Conservation (phyloP, 2,888 invertebrate genomes). For the Cosmorhoe ocellata region DNA sequence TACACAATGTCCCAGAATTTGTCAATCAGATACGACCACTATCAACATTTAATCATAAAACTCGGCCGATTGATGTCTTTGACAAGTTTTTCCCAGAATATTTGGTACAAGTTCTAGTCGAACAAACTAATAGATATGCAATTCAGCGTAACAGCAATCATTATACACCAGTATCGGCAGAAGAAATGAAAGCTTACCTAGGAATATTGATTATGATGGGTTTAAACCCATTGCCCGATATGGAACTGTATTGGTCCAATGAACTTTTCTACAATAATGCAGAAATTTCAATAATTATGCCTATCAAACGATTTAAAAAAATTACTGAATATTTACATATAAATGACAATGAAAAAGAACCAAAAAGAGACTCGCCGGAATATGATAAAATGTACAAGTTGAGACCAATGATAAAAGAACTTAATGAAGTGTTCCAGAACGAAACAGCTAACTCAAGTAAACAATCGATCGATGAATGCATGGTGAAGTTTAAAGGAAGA, state of each 20-base stretch:
- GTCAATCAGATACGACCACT: conserved; percentile 24
- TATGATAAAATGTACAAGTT: conserved; percentile 36
- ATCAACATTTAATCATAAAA: conserved; percentile 31
- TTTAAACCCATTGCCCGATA: conserved; percentile 32
- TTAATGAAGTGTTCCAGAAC: conserved; percentile 29
- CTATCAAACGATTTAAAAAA: conserved; percentile 35
- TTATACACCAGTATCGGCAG: conserved; percentile 16
- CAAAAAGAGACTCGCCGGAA: conserved; percentile 21
- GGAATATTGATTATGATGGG: conserved; percentile 37
- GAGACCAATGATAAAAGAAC: conserved; percentile 30
- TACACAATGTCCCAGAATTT: conserved; percentile 28
- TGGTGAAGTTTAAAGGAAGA: conserved; percentile 39
- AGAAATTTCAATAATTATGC: conserved; percentile 31
- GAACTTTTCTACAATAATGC: conserved; percentile 36
- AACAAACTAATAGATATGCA: conserved; percentile 31
- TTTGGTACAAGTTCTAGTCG: conserved; percentile 17
- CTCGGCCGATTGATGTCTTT: conserved; percentile 28
- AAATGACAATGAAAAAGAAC: conserved; percentile 33
- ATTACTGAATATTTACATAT: conserved; percentile 37
- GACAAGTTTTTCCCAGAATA: conserved; percentile 30
- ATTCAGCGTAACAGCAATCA: conserved; percentile 23
- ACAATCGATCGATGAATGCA: conserved; percentile 33
- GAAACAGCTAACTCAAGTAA: conserved; percentile 28
- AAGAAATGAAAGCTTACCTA: conserved; percentile 30
- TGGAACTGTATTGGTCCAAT: conserved; percentile 36